A percentile compares a stretch with the other conserved stretches of the same genome.
phyloP scores from a whole-genome alignment of 23 tunicate genomes.

The Halocynthia aurantium region DNA sequence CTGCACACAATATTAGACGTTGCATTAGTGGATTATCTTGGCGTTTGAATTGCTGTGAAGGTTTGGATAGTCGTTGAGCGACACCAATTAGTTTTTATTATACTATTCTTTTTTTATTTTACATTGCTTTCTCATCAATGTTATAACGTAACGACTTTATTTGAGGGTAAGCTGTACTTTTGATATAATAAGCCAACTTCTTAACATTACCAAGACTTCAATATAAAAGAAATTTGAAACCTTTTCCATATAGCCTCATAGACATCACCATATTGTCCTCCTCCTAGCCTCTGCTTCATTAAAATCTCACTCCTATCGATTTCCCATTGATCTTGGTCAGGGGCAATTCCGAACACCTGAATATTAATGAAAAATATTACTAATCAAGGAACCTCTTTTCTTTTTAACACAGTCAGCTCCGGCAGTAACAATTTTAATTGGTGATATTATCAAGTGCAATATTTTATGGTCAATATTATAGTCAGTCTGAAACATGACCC shows the following conservation, averaged over 20 bases:
- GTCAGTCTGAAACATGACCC: background rate
- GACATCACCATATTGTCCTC: slow-evolving; percentile 97
- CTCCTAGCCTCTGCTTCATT: slow-evolving; percentile 91
- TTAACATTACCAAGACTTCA: background rate
- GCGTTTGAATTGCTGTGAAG: too few species aligned
- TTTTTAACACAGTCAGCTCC: background rate
- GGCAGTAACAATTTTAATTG: too few species aligned
- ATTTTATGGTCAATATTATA: background rate
- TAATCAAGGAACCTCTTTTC: background rate
- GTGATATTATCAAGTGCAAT: too few species aligned
- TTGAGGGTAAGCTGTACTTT: background rate
- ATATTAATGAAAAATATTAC: background rate
- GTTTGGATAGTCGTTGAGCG: too few species aligned
- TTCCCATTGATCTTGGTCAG: slow-evolving; percentile 82
- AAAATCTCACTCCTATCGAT: slow-evolving; percentile 68
- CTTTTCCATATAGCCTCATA: slow-evolving; percentile 96
- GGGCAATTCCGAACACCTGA: slow-evolving; percentile 76
- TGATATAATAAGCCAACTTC: background rate
- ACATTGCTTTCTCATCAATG: too few species aligned
- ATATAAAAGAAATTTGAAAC: slow-evolving; percentile 7
- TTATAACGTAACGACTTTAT: too few species aligned
- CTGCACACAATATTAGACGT: too few species aligned
- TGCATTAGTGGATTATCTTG: too few species aligned
- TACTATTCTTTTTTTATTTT: too few species aligned
- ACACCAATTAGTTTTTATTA: too few species aligned